Percentiles rank a stretch among this genome's conserved stretches.
These are phyloP conservation scores for Hemicentrotus pulcherrimus DNA, from an alignment of 35 echinoderm and acorn worm genomes.

Conservation along the genomic window DNA sequence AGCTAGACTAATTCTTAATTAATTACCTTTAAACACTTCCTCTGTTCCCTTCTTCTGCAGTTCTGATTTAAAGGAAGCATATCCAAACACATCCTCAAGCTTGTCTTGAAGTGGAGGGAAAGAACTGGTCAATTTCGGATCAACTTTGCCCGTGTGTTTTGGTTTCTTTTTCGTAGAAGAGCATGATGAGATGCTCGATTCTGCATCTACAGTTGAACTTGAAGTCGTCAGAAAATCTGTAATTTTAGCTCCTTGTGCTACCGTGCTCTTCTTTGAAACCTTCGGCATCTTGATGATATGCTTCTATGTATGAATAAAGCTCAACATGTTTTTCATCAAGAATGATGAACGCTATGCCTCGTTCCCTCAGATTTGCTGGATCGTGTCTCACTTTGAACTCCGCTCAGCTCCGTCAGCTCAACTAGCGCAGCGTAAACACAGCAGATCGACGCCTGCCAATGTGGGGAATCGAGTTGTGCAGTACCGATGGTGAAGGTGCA, in stretches of 20 bases:
- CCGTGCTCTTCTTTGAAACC: constrained; percentile 6
- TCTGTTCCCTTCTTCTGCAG: constrained; percentile 24
- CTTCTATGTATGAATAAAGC: not conserved
- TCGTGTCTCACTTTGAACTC: too few relatives aligned
- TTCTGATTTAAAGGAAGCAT: not conserved
- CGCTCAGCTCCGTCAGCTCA: too few relatives aligned
- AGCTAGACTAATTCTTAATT: too few relatives aligned
- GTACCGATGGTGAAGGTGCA: too few relatives aligned
- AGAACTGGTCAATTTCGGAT: not conserved
- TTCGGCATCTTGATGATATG: not conserved
- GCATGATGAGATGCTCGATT: not conserved
- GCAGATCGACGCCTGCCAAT: too few relatives aligned
- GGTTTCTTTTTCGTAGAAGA: not conserved
- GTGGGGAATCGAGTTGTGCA: too few relatives aligned
- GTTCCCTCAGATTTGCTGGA: too few relatives aligned
- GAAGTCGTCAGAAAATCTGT: not conserved
- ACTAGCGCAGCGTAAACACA: too few relatives aligned
- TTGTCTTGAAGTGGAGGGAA: not conserved
- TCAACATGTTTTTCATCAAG: too few relatives aligned
- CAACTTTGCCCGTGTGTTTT: not conserved
- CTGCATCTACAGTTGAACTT: not conserved
- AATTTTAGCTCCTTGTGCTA: not conserved
- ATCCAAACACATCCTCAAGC: not conserved
- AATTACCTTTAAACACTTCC: constrained; percentile 20
- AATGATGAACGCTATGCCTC: too few relatives aligned